Conservation (phyloP, 2,797 vertebrate species). For the Garrulus glandarius region DNA sequence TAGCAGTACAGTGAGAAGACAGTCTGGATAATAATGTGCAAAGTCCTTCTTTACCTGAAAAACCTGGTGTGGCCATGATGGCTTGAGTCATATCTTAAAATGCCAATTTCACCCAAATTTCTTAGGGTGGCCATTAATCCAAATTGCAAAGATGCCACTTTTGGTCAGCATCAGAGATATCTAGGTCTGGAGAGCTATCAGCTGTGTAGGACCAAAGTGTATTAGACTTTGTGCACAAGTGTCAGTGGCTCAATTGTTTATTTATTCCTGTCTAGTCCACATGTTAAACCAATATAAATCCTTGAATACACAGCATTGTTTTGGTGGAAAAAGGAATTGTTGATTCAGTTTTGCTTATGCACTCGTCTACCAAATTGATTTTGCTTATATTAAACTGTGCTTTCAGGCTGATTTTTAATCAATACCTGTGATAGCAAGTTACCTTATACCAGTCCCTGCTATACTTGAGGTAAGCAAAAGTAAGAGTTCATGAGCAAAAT, state of each 20-base stretch:
- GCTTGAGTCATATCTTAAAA: not conserved
- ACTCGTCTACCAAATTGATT: not conserved
- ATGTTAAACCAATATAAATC: not conserved
- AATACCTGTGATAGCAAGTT: not conserved
- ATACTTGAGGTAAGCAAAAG: not conserved
- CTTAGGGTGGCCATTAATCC: not conserved
- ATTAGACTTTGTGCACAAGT: not conserved
- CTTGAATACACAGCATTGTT: not conserved
- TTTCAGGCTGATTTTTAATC: not conserved
- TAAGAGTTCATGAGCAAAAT: not conserved
- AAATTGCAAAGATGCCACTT: not conserved
- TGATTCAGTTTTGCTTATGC: not conserved
- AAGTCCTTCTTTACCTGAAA: slow-evolving; percentile 9
- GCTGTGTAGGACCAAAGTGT: not conserved
- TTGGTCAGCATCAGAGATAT: not conserved
- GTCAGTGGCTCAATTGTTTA: not conserved
- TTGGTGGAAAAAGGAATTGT: not conserved
- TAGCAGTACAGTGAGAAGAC: not conserved
- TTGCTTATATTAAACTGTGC: not conserved
- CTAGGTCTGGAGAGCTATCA: not conserved
- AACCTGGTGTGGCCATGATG: not conserved
- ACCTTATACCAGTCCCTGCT: not conserved
- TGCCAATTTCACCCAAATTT: not conserved
- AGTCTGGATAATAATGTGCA: not conserved
- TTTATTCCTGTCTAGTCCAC: not conserved